phyloP scores from a whole-genome alignment of 2,797 vertebrate species.

The Peromyscus attwateri region DNA sequence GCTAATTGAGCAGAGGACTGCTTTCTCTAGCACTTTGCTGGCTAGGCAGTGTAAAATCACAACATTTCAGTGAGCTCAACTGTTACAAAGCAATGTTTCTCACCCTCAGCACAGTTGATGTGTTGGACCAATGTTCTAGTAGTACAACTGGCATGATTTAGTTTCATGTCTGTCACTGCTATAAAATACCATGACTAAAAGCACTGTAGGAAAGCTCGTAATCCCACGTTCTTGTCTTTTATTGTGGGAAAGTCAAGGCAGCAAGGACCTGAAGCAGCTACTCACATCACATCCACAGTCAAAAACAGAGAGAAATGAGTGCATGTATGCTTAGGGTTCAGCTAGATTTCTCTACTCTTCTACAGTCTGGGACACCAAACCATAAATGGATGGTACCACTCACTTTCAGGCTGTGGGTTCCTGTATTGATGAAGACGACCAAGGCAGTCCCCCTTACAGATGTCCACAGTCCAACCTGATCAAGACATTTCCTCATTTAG shows the following conservation, averaged over 20 bases:
- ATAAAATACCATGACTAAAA: not conserved
- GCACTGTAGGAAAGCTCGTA: not conserved
- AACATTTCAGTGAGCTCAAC: not conserved
- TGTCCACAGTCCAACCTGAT: not conserved
- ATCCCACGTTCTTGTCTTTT: not conserved
- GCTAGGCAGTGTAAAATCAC: not conserved
- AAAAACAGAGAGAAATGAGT: no score
- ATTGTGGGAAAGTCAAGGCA: not conserved
- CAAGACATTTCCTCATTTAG: no score
- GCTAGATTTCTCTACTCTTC: not conserved
- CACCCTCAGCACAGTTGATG: not conserved
- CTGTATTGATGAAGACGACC: no score
- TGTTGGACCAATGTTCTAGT: not conserved
- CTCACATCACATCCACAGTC: not conserved
- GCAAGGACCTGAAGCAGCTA: not conserved
- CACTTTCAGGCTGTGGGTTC: not conserved
- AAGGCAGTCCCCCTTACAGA: not conserved
- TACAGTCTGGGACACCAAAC: no score
- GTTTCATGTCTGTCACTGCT: not conserved
- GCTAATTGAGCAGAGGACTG: not conserved
- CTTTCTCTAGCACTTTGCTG: constrained; percentile 7
- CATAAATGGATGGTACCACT: not conserved
- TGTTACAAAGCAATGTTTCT: not conserved
- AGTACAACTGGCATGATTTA: not conserved
- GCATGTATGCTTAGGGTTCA: not conserved